Evolutionary conservation across 2,113 vertebrate genomes (phyloP).

Genomic region (Microtus richardsoni): DNA sequence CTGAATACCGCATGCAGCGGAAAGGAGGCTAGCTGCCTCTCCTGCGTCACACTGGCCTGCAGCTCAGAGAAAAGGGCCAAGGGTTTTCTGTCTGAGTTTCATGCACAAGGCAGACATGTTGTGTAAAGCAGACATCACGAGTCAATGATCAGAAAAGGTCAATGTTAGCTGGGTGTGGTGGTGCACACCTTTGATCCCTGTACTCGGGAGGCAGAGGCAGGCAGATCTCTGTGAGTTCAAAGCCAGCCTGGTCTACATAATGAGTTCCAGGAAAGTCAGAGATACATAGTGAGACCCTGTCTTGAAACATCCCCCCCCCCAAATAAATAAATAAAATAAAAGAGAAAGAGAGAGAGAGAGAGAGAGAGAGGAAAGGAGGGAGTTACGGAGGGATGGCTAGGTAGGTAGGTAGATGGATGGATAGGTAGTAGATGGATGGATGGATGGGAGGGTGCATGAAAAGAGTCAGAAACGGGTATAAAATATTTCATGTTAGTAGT

Average conservation of each 20-base stretch:
- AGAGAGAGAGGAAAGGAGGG: no score
- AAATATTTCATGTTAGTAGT: background rate
- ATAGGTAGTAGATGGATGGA: no score
- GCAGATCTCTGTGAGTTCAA: background rate
- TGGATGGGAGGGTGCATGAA: background rate
- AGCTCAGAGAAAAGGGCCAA: background rate
- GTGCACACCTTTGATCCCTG: background rate
- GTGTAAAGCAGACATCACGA: background rate
- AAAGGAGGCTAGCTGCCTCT: background rate
- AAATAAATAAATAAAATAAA: background rate
- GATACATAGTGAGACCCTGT: background rate
- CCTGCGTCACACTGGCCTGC: background rate
- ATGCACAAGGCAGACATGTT: background rate
- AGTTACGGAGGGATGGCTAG: no score
- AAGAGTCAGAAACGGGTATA: background rate
- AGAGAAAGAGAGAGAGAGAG: no score
- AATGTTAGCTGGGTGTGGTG: background rate
- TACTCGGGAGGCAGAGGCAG: background rate
- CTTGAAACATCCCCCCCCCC: background rate
- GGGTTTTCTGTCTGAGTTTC: background rate
- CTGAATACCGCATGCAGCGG: background rate
- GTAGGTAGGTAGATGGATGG: no score
- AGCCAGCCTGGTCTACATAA: background rate
- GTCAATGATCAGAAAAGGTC: background rate
- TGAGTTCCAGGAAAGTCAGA: background rate